phyloP scores from a whole-genome alignment of 2,113 vertebrate genomes.

The Tragulus kanchil region DNA sequence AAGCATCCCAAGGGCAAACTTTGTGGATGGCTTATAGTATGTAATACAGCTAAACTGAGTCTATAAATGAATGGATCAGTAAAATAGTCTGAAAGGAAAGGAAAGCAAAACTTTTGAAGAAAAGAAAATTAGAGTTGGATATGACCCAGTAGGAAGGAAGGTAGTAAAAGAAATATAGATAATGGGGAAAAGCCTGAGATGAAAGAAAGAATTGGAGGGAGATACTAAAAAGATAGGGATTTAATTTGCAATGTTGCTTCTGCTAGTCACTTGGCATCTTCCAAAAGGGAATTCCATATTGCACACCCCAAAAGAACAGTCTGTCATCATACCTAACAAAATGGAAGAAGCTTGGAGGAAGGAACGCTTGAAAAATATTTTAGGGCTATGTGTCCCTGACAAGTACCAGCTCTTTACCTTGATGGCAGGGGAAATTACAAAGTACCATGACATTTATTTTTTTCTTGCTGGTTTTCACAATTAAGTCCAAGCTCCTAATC shows the following conservation, averaged over 20 bases:
- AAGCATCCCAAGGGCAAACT: not conserved
- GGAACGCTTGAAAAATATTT: slow-evolving; percentile 30
- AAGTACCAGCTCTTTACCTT: not conserved
- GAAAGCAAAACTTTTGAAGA: slow-evolving; percentile 17
- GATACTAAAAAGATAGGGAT: not conserved
- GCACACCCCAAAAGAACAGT: not conserved
- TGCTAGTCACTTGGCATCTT: slow-evolving; percentile 17
- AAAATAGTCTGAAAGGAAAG: not conserved
- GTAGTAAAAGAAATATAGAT: not conserved
- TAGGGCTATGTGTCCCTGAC: not conserved
- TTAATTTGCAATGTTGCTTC: slow-evolving; percentile 12
- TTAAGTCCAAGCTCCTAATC: slow-evolving; percentile 39
- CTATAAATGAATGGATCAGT: not conserved
- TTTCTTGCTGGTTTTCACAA: slow-evolving; percentile 46
- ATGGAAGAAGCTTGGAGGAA: slow-evolving; percentile 38
- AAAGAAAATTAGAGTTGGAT: not conserved
- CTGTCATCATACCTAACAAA: slow-evolving; percentile 45
- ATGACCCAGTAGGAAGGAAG: slow-evolving; percentile 12
- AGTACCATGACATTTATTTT: slow-evolving; percentile 24
- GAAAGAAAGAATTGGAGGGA: slow-evolving; percentile 41
- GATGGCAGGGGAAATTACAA: not conserved
- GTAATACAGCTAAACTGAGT: not conserved
- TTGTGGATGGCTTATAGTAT: not conserved
- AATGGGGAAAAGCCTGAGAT: slow-evolving; percentile 10
- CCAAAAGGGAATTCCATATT: slow-evolving; percentile 10